These are phyloP conservation scores for Rhadinocentrus ornatus DNA, from an alignment of 2,797 vertebrate genomes.

Conservation along the genomic window DNA sequence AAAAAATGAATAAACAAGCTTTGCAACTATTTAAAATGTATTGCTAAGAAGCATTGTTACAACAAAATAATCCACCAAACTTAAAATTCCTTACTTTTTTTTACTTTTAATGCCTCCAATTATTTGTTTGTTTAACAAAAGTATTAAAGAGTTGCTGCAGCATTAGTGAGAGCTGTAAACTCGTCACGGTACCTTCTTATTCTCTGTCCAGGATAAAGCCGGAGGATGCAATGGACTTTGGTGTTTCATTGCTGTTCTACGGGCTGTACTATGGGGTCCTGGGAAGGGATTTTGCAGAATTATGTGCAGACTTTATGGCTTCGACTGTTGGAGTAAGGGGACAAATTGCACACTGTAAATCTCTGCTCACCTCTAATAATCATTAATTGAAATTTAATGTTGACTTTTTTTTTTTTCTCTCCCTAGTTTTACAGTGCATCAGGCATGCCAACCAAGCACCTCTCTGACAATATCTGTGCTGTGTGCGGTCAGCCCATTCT, in stretches of 20 bases:
- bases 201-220: constrained; percentile 90
- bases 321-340: constrained; percentile 94
- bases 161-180: background rate
- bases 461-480: constrained; percentile 96
- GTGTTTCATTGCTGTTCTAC: constrained; percentile 96
- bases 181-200: constrained; percentile 2
- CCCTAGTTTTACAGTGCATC: constrained; percentile 94
- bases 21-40: background rate
- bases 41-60: background rate
- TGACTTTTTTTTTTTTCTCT: background rate
- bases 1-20: background rate
- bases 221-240: constrained; percentile 98
- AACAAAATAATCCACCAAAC: background rate
- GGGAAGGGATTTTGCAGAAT: constrained; percentile 97
- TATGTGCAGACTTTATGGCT: constrained; percentile 99
- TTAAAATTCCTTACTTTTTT: too few relatives aligned
- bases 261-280: constrained; percentile 97
- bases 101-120: background rate
- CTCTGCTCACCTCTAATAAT: background rate
- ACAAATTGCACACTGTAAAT: background rate
- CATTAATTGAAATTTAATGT: background rate
- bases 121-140: background rate
- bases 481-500: constrained; percentile 98
- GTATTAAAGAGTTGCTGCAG: background rate
- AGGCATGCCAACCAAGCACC: constrained; percentile 98